Conservation (phyloP, 2,888 invertebrate genomes). For the Lampropteryx suffumata region DNA sequence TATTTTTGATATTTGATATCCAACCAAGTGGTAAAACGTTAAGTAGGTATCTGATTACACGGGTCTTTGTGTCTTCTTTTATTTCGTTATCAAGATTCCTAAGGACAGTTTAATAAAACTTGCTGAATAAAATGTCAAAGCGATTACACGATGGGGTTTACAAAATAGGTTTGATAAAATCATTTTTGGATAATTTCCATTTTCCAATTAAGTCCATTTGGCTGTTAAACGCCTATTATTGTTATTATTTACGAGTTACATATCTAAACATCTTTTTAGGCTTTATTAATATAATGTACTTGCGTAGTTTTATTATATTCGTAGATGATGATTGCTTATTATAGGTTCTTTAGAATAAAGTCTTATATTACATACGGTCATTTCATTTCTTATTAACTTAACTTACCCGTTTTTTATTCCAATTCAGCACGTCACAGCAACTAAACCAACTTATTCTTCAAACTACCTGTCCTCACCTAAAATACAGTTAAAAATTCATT, state of each 20-base stretch:
- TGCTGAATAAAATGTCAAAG: too few species aligned
- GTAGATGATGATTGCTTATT: conserved; percentile 7
- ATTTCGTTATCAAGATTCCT: too few species aligned
- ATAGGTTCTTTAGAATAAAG: conserved; percentile 17
- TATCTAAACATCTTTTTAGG: conserved; percentile 5
- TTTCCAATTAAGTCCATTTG: neutral
- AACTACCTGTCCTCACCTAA: conserved; percentile 41
- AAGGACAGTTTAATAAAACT: too few species aligned
- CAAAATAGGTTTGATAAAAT: neutral
- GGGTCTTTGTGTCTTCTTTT: too few species aligned
- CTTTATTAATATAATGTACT: conserved; percentile 4
- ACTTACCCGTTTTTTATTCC: conserved; percentile 6
- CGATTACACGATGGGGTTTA: neutral
- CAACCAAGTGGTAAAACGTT: too few species aligned
- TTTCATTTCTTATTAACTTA: neutral
- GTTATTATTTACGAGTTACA: neutral
- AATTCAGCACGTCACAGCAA: conserved; percentile 18
- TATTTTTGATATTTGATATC: too few species aligned
- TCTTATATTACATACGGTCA: neutral
- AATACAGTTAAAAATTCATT: conserved; percentile 75
- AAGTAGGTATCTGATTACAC: too few species aligned
- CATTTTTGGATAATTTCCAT: neutral
- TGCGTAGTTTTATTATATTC: conserved; percentile 11
- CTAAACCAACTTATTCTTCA: conserved; percentile 28
- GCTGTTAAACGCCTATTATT: neutral